phyloP scores from a whole-genome alignment of 2,888 invertebrate species.

The Archaeoteleia sp. region DNA sequence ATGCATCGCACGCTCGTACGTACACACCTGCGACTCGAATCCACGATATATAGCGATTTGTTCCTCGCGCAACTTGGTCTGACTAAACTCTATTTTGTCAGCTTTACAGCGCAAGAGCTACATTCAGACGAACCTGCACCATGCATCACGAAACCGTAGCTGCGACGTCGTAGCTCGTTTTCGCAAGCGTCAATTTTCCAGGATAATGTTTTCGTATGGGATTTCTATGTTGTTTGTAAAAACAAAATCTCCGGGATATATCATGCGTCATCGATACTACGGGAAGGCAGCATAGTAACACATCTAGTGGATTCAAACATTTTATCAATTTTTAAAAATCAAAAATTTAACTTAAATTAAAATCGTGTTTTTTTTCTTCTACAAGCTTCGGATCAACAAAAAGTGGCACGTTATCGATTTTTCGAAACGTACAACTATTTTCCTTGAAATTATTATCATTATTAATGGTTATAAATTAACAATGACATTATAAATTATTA shows the following conservation, averaged over 20 bases:
- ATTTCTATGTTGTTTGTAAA: conserved; percentile 9
- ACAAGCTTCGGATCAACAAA: no score
- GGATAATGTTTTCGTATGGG: conserved; percentile 9
- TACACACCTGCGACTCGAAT: conserved; percentile 24
- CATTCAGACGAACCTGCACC: conserved; percentile 1
- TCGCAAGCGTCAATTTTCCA: conserved; percentile 4
- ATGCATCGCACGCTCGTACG: conserved; percentile 38
- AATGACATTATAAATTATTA: no score
- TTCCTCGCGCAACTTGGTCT: conserved; percentile 16
- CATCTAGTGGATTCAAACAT: no score
- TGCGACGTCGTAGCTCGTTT: conserved; percentile 1
- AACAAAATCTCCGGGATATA: background rate
- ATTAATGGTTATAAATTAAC: no score
- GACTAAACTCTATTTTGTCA: conserved; percentile 32
- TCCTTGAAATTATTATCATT: no score
- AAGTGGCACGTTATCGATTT: no score
- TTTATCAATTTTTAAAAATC: no score
- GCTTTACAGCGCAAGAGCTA: conserved; percentile 8
- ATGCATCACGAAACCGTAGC: conserved; percentile 2
- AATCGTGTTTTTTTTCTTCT: no score
- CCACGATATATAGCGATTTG: conserved; percentile 16
- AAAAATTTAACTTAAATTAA: no score
- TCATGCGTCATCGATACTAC: background rate
- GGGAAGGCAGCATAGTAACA: no score
- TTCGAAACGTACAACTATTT: no score